Evolutionary conservation across 2,113 vertebrate species (phyloP).

Genomic region (Grantiella picta): DNA sequence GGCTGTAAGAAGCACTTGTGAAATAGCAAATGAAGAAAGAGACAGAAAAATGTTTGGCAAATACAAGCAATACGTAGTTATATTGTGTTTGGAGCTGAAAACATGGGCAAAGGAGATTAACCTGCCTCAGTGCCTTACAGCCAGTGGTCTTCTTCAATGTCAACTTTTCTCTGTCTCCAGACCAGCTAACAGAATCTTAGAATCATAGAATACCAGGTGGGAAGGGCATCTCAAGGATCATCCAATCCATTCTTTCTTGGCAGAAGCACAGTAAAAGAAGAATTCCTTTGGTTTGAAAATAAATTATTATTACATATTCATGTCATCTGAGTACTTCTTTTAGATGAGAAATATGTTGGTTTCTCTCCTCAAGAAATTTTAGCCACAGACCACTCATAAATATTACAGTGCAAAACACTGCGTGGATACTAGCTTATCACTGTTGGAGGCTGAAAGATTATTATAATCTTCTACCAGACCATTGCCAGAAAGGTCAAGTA

Average conservation of each 20-base stretch:
- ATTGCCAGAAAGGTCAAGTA: constrained; percentile 51
- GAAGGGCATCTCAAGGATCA: neutral
- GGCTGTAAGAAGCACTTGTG: neutral
- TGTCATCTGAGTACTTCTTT: neutral
- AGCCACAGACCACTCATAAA: constrained; percentile 21
- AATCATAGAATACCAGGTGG: neutral
- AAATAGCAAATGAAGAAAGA: neutral
- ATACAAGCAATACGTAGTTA: neutral
- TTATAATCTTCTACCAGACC: constrained; percentile 48
- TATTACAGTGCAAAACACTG: constrained; percentile 17
- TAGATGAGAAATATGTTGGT: neutral
- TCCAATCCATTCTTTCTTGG: neutral
- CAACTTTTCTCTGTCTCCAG: neutral
- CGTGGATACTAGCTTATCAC: constrained; percentile 31
- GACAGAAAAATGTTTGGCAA: neutral
- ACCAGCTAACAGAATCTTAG: neutral
- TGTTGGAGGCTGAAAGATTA: constrained; percentile 48
- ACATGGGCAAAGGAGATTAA: neutral
- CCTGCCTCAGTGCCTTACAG: neutral
- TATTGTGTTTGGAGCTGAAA: neutral
- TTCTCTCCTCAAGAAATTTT: neutral
- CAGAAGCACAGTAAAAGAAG: neutral
- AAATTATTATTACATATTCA: neutral
- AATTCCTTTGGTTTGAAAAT: neutral
- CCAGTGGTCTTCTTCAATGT: neutral